A percentile compares a stretch with the other conserved stretches of the same genome.
Evolutionary conservation across 2,888 invertebrate species (phyloP).

Genomic region (Nysson spinosus): DNA sequence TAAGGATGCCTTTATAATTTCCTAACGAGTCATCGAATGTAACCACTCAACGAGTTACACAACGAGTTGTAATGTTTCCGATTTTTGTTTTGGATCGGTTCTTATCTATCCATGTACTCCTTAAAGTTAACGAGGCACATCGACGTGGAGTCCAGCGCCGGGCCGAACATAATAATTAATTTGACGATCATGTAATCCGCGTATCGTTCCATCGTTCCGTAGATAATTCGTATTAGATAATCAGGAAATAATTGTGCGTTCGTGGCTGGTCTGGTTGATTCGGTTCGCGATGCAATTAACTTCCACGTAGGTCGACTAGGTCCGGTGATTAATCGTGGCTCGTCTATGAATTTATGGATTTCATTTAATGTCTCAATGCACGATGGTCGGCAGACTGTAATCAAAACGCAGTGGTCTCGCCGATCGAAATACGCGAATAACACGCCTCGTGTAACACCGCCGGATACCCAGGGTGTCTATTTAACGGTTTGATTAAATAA

Average conservation of each 20-base stretch:
- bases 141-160: slow-evolving; percentile 33
- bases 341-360: slow-evolving; percentile 67
- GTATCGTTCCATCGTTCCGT: slow-evolving; percentile 33
- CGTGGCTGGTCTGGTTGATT: slow-evolving; percentile 21
- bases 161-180: slow-evolving; percentile 53
- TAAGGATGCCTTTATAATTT: slow-evolving; percentile 9
- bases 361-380: slow-evolving; percentile 66
- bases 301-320: slow-evolving; percentile 40
- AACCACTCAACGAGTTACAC: no score
- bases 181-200: slow-evolving; percentile 42
- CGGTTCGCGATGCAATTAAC: slow-evolving; percentile 48
- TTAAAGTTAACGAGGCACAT: slow-evolving; percentile 45
- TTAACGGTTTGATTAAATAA: slow-evolving; percentile 57
- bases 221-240: slow-evolving; percentile 58
- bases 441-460: slow-evolving; percentile 37
- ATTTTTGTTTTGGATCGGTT: slow-evolving; percentile 31
- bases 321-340: slow-evolving; percentile 58
- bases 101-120: slow-evolving; percentile 18
- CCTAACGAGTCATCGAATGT: slow-evolving; percentile 12
- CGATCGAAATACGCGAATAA: slow-evolving; percentile 50
- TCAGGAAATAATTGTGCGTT: slow-evolving; percentile 47
- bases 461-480: slow-evolving; percentile 38
- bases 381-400: slow-evolving; percentile 42
- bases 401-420: slow-evolving; percentile 58
- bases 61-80: no score